Evolutionary conservation across 1,140 invertebrate genomes (phyloP).

Genomic region (Drosophila insularis): DNA sequence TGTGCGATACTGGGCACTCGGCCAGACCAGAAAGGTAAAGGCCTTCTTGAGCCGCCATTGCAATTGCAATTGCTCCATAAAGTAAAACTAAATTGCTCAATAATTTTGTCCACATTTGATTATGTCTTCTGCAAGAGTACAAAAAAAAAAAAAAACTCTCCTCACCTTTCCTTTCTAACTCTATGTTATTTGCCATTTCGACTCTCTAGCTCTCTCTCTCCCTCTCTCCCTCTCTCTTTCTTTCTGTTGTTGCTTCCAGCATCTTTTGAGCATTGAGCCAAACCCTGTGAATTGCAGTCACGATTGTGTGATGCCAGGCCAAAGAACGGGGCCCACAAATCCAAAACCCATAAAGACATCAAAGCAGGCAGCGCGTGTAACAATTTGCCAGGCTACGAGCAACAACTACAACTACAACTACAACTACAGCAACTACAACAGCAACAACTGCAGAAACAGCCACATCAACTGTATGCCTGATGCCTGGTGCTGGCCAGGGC

Average conservation of each 20-base stretch:
- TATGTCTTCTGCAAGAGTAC: constrained; percentile 59
- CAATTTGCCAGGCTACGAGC: constrained; percentile 74
- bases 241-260: neutral
- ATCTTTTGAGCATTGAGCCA: neutral
- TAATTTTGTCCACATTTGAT: constrained; percentile 82
- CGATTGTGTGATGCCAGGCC: constrained; percentile 63
- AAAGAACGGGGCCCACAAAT: constrained; percentile 65
- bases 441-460: constrained; percentile 33
- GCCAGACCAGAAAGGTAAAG: neutral
- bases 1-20: constrained; percentile 6
- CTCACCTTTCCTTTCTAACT: constrained; percentile 3
- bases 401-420: constrained; percentile 37
- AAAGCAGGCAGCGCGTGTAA: constrained; percentile 80
- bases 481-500: constrained; percentile 8
- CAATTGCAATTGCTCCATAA: constrained; percentile 78
- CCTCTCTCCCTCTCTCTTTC: constrained; percentile 12
- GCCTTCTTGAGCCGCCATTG: constrained; percentile 6
- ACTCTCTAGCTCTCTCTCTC: neutral
- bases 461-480: constrained; percentile 26
- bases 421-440: constrained; percentile 36
- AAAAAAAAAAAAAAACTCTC: neutral
- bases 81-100: constrained; percentile 82
- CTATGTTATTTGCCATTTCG: constrained; percentile 4
- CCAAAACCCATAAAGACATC: constrained; percentile 80
- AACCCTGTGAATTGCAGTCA: constrained; percentile 69